Percentiles rank a stretch among this genome's conserved stretches.
Conservation (phyloP, 2,888 invertebrate genomes). For the Melinaea marsaeus region DNA sequence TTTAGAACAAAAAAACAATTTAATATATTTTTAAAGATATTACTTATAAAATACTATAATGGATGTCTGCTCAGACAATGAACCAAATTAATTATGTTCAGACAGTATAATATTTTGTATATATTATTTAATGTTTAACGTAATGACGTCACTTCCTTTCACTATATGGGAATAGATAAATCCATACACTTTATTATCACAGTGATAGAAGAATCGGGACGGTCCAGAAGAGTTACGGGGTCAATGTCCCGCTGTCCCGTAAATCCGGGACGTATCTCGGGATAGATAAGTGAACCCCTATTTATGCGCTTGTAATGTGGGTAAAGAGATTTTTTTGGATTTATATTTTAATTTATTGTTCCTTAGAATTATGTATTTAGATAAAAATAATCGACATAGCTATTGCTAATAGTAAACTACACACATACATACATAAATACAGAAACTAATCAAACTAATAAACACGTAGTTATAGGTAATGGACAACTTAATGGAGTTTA, state of each 20-base stretch:
- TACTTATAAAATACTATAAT: no score
- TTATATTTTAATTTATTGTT: not conserved
- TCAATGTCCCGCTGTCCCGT: slow-evolving; percentile 36
- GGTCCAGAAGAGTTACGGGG: slow-evolving; percentile 38
- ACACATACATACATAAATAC: no score
- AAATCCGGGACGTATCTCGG: slow-evolving; percentile 39
- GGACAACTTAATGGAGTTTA: no score
- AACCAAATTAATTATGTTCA: no score
- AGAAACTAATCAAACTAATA: no score
- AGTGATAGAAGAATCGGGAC: slow-evolving; percentile 9
- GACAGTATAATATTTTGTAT: not conserved
- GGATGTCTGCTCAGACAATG: no score
- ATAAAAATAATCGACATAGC: no score
- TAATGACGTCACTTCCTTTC: not conserved
- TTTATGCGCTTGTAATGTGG: slow-evolving; percentile 15
- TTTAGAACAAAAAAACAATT: no score
- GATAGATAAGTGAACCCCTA: slow-evolving; percentile 36
- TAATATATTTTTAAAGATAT: no score
- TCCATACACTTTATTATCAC: slow-evolving; percentile 10
- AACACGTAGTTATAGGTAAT: no score
- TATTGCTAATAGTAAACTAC: no score
- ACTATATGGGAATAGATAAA: slow-evolving; percentile 1
- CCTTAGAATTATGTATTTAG: no score
- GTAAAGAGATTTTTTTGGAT: slow-evolving; percentile 3
- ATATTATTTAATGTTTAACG: slow-evolving; percentile 7